Conservation (phyloP, 2,888 invertebrate genomes). For the Leucoma salicis region DNA sequence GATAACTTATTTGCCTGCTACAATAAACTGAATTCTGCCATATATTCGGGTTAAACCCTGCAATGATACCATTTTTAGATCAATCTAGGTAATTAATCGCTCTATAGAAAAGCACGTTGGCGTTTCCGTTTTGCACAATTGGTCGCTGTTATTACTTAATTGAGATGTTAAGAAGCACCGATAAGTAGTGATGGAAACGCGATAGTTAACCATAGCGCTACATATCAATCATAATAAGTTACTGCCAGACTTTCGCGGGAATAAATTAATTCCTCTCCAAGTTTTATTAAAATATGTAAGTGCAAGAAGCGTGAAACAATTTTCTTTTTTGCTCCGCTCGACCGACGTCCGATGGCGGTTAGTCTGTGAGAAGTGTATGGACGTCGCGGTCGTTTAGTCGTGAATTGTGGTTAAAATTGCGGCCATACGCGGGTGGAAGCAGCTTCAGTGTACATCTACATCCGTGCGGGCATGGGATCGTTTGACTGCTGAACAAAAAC, state of each 20-base stretch:
- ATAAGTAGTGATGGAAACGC: constrained; percentile 67
- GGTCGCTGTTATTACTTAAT: constrained; percentile 46
- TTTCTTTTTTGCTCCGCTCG: constrained; percentile 70
- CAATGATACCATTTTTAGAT: too few relatives aligned
- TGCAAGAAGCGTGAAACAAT: constrained; percentile 78
- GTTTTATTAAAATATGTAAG: constrained; percentile 74
- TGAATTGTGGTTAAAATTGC: constrained; percentile 19
- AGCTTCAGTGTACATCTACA: constrained; percentile 27
- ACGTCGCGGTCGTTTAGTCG: constrained; percentile 55
- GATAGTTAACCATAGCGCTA: constrained; percentile 55
- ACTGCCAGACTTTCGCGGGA: constrained; percentile 72
- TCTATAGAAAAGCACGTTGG: constrained; percentile 27
- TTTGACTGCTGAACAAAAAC: constrained; percentile 41
- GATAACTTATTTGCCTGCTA: background rate
- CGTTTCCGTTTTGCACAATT: constrained; percentile 40
- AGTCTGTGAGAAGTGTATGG: constrained; percentile 63
- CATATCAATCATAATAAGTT: constrained; percentile 53
- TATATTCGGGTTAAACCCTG: too few relatives aligned
- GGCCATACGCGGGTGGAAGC: constrained; percentile 32
- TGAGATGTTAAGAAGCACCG: constrained; percentile 52
- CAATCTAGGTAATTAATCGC: constrained; percentile 15
- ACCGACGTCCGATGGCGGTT: constrained; percentile 49
- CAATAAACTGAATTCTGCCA: too few relatives aligned
- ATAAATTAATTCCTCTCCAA: constrained; percentile 71
- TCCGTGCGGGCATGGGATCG: constrained; percentile 52